Evolutionary conservation across 2,888 invertebrate species (phyloP), one percentile per base, ranked within the genome.

Genomic region (Tridacna crocea): DNA sequence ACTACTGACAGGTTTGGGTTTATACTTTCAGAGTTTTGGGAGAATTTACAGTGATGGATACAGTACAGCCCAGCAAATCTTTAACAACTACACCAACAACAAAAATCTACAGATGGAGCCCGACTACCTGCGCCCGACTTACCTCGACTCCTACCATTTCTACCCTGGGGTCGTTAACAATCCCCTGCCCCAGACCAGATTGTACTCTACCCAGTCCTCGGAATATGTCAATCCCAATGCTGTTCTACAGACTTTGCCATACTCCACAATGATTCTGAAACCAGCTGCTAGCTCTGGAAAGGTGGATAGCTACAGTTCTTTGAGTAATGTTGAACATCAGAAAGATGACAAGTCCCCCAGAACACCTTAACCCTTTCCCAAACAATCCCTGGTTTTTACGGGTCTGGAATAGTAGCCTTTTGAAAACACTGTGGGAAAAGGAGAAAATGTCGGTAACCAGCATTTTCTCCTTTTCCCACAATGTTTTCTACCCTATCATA

Each of bases 141-240:
- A 79, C 72, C 70, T 78, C 24, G 87, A 88, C 24, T 73, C 82
- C 10, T 85, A 77, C 46, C 82, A 79, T 47, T 84, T 79, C 58
- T 84, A 84, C 66, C 82, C 79, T n/a, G 77, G 61, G 22, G 61
- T 82, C 6, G 46, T 82, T 0, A 47, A 80, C 8, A 77, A 51
- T 26, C 58, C 65, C 19, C 24, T 72, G 15, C 24, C 72, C 22
- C 73, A 72, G 68, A 58, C 60, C 10, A 51, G 80, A 22, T 22
- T 75, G 26, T 75, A 72, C 48, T 24, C 72, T 0, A 24, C 73
- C 4, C 36, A 36, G 8, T 60, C 79, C 4, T 72, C 85, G 19
- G 89, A 89, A 24, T 88, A 87, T 63, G 86, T 88, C 11, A 87
- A 85, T 77, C 87, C 87, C 0, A 88, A 88, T 77, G 82, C 85